Evolutionary conservation across 2,888 invertebrate species (phyloP), one percentile per base, ranked within the genome.

Genomic region (Unio pictorum): DNA sequence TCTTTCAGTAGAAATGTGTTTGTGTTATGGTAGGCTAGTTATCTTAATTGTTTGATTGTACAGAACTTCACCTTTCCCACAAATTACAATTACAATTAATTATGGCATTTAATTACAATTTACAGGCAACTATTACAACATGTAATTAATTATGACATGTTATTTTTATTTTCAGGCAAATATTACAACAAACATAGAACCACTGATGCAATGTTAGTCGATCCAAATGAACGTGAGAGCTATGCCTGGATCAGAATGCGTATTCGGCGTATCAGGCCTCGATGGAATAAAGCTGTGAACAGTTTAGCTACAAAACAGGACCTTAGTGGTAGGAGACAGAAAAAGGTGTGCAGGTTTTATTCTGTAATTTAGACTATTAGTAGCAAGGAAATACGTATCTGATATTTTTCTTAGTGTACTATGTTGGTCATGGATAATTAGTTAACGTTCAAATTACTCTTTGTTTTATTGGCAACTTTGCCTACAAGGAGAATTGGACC

Each of bases 221-320:
- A 91, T 72, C 86, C 88, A 4, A 87, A 86, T 71, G 87, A 86
- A 66, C 81, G 88, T 5, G 81, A 85, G 70, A 90, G 89, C 64
- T 91, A 90, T 69, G 88, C 85, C 6, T 91, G 90, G 88, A 90
- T 91, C 6, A 76, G 90, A 56, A 80, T 82, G 81, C 81, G 91
- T 18, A 90, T 91, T 54, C 75, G 78, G 15, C 82, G 89, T 55
- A 84, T 90, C 75, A 90, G 89, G 89, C 77, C 82, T 15, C 75
- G 79, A 34, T 91, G 90, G 90, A 76, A 77, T 26, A 77, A 73
- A 1, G 89, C 88, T 4, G 79, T 85, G 11, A 75, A 72, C 26
- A 81, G 69, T 28, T 81, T 88, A 4, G 68, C 73, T 4, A 34
- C 70, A 57, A 88, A 87, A 72, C 83, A 86, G 66, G 78, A 84